A percentile compares a stretch with the other conserved stretches of the same genome.
These are phyloP conservation scores for Rhynchomys soricoides DNA, from an alignment of 2,113 vertebrate genomes.

Conservation along the genomic window DNA sequence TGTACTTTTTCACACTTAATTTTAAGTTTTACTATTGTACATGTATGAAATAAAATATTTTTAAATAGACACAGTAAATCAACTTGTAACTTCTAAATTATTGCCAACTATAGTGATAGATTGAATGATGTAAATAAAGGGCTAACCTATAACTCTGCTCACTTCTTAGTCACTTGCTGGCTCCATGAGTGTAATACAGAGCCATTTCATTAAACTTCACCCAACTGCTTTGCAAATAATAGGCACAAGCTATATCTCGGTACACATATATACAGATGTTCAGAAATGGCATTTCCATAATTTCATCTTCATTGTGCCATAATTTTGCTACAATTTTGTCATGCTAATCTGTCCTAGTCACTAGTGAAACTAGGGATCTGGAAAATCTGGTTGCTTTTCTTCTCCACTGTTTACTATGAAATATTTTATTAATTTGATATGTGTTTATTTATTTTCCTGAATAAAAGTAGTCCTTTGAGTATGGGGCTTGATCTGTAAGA, in stretches of 20 bases:
- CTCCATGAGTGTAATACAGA: background rate
- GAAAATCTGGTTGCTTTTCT: background rate
- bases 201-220: slow-evolving; percentile 13
- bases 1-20: slow-evolving; percentile 30
- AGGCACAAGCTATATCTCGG: background rate
- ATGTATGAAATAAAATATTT: background rate
- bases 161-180: background rate
- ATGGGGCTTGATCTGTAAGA: background rate
- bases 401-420: background rate
- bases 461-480: slow-evolving; percentile 7
- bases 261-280: background rate
- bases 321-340: slow-evolving; percentile 3
- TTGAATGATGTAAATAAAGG: background rate
- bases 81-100: background rate
- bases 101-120: background rate
- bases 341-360: background rate
- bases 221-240: background rate
- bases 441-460: background rate
- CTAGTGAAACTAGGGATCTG: background rate
- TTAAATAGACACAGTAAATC: background rate
- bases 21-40: background rate
- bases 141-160: background rate
- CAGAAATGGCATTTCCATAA: slow-evolving; percentile 3
- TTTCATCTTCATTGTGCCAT: background rate
- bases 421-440: slow-evolving; percentile 21